Evolutionary conservation across 1,140 invertebrate species (phyloP), one percentile per base, ranked within the genome.

Genomic region (Schlechtendalia chinensis): DNA sequence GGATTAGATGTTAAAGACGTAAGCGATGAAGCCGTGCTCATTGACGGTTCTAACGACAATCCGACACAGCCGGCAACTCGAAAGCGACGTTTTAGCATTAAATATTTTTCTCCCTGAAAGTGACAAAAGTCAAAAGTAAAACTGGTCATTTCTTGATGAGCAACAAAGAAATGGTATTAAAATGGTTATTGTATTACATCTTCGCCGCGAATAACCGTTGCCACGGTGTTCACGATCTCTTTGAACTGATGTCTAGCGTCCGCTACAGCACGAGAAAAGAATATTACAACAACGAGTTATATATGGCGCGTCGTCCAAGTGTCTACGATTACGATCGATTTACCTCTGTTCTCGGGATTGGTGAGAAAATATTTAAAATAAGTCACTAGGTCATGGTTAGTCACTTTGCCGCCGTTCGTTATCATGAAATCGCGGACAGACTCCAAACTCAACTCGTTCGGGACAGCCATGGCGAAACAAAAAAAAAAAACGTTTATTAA

Each of bases 211-310:
- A 87, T 94, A 67, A 97, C 94, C 11, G 91, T 92, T 5, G 95
- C 94, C 82, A 98, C 86, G 53, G 90, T 90, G 85, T 97, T 97
- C 5, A 98, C 94, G 86, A 93, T 95, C 81, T 95, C 92, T 87
- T 96, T 96, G 85, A 97, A 97, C 82, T 91, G 90, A 82, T 90
- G 91, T 83, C 94, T 88, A 1, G 94, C 93, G 86, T 94, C 91
- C 86, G 91, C 93, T 94, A 88, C 81, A 91, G 91, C 56, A 69
- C 1, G 53, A 27, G 1, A 65, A 32, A 32, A 29, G 1, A 67
- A 67, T 1, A 5, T 45, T 10, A n/a, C 32, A 4, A 5, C n/a
- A n/a, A n/a, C n/a, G n/a, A n/a, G n/a, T 17, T 29, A 45, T 22
- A 39, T 19, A 45, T 45, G 10, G 4, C 10, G 10, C 14, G 47